Percentiles rank a stretch among this genome's conserved stretches.
These are phyloP conservation scores for Rotaria magnacalcarata DNA, from an alignment of 2,888 invertebrate genomes.

Conservation along the genomic window DNA sequence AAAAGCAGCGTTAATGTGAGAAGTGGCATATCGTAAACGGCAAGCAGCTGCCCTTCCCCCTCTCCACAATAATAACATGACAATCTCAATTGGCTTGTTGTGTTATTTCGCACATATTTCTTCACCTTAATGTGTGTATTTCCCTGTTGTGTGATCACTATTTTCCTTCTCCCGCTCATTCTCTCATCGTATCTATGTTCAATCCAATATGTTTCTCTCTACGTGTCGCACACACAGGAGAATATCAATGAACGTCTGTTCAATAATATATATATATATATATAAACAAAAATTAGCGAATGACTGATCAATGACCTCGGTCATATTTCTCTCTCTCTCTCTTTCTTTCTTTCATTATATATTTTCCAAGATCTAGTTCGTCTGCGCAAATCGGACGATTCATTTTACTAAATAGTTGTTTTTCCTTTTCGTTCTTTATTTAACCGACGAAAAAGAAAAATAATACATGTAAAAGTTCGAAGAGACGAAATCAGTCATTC, in stretches of 20 bases:
- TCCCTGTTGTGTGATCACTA: neutral
- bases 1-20: conserved; percentile 1
- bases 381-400: neutral
- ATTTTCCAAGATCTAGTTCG: conserved; percentile 24
- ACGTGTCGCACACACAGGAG: neutral
- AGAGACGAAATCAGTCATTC: neutral
- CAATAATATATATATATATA: neutral
- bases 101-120: neutral
- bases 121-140: neutral
- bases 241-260: conserved; percentile 24
- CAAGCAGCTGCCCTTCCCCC: neutral
- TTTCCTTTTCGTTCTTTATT: neutral
- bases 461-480: neutral
- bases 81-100: conserved; percentile 16
- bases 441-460: neutral
- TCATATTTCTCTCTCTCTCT: neutral
- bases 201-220: neutral
- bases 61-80: neutral
- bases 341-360: neutral
- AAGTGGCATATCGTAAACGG: conserved; percentile 17
- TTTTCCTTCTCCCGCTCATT: neutral
- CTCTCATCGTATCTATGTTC: neutral
- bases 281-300: neutral
- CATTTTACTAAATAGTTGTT: conserved; percentile 21
- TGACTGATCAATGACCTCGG: conserved; percentile 26